Evolutionary conservation across 1,140 invertebrate species (phyloP), one percentile per base, ranked within the genome.

Genomic region (Microplitis mediator): DNA sequence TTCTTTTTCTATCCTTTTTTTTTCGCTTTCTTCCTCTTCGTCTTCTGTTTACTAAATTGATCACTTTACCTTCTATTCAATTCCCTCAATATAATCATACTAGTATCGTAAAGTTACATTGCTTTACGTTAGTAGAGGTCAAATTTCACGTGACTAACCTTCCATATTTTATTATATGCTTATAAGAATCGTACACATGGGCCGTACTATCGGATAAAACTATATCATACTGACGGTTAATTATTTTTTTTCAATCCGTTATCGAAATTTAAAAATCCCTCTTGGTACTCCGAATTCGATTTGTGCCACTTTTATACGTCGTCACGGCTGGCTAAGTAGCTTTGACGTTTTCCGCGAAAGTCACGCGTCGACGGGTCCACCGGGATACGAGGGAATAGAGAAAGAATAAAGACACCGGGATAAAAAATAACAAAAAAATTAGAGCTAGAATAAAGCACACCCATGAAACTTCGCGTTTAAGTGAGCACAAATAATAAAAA

Each of bases 261-360:
- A 62, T 71, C 11, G 39, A 71, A 52, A 62, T 32, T 35, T 62
- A 35, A 4, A 31, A 61, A 34, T 32, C 32, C 54, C 52, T 67
- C 31, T 68, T 32, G 35, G 23, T 2, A n/a, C 32, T 34, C 50
- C 9, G 39, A 45, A 69, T 69, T 69, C 56, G 54, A 62, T 62
- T 63, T 70, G 58, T 70, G 58, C 56, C 69, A 62, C 60, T 62
- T 45, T 39, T 50, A 35, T 60, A 32, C 65, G 16, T 39, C 52
- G 52, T 68, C 54, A 68, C n/a, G 35, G 52, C 58, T 68, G 52
- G 66, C 54, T 68, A 39, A 68, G 6, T 68, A 8, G 51, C 34
- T 68, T 54, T 68, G 32, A 68, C 66, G 66, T 68, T 68, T 68
- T 52, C 45, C 54, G 54, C 54, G 54, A 68, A 68, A 68, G 66